Percentiles rank a stretch among this genome's conserved stretches.
These are phyloP conservation scores for Budorcas taxicolor DNA, from an alignment of 2,113 vertebrate species.

Conservation along the genomic window DNA sequence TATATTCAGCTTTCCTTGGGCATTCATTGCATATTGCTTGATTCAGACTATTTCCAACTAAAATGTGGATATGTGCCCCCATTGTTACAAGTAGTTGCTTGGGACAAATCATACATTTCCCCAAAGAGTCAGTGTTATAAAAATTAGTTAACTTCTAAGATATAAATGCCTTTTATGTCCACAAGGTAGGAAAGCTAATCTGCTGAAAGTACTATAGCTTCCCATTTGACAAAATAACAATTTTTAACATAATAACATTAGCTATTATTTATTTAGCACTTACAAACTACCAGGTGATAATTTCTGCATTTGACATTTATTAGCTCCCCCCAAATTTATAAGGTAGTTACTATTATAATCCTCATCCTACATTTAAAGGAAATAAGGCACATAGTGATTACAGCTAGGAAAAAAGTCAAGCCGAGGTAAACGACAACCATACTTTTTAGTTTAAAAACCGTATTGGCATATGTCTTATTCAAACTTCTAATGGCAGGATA, in stretches of 20 bases:
- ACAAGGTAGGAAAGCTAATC: background rate
- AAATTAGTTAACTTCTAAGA: background rate
- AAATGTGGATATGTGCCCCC: background rate
- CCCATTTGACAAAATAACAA: background rate
- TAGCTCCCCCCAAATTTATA: background rate
- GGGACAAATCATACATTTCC: background rate
- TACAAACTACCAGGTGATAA: background rate
- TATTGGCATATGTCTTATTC: background rate
- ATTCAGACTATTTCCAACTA: background rate
- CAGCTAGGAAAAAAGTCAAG: background rate
- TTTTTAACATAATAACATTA: constrained; percentile 8
- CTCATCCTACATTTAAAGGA: background rate
- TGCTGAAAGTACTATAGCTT: background rate
- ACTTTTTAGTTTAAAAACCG: background rate
- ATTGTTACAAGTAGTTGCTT: background rate
- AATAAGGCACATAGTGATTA: background rate
- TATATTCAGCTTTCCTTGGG: background rate
- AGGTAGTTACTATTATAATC: background rate
- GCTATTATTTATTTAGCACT: background rate
- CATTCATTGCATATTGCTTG: background rate
- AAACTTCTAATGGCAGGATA: background rate
- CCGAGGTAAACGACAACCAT: background rate
- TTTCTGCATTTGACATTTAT: background rate
- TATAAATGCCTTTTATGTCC: background rate
- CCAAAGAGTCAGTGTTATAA: background rate